A percentile compares a stretch with the other conserved stretches of the same genome.
phyloP scores from a whole-genome alignment of 2,113 vertebrate genomes.

The Sitta europaea region DNA sequence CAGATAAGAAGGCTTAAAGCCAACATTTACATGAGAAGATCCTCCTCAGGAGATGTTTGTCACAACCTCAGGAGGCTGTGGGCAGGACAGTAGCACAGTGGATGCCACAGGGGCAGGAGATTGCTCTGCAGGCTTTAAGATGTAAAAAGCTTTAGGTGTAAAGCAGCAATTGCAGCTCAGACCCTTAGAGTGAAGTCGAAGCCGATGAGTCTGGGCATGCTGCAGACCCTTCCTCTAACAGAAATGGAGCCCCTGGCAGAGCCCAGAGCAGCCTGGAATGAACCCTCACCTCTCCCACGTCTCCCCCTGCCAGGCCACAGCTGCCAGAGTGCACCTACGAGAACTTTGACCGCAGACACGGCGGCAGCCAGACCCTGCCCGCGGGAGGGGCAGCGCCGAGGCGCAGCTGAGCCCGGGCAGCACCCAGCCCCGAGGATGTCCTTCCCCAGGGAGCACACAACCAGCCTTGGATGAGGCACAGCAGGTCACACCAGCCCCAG shows the following conservation, averaged over 20 bases:
- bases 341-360: constrained; percentile 53
- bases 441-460: not conserved
- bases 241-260: not conserved
- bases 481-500: not conserved
- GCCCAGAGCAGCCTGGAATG: not conserved
- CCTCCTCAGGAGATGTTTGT: not conserved
- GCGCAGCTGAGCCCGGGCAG: not conserved
- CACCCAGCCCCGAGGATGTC: fast-evolving
- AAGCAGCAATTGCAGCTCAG: not conserved
- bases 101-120: not conserved
- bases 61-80: not conserved
- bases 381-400: not conserved
- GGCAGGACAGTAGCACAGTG: not conserved
- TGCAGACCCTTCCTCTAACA: fast-evolving
- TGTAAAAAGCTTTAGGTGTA: not conserved
- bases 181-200: not conserved
- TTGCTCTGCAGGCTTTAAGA: not conserved
- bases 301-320: constrained; percentile 58
- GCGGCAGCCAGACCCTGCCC: not conserved
- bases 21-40: not conserved
- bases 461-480: not conserved
- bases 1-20: not conserved
- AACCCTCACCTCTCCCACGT: not conserved
- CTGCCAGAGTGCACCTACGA: constrained; percentile 72
- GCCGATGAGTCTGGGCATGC: fast-evolving